phyloP scores from a whole-genome alignment of 2,888 invertebrate genomes.

The Ceriagrion tenellum region DNA sequence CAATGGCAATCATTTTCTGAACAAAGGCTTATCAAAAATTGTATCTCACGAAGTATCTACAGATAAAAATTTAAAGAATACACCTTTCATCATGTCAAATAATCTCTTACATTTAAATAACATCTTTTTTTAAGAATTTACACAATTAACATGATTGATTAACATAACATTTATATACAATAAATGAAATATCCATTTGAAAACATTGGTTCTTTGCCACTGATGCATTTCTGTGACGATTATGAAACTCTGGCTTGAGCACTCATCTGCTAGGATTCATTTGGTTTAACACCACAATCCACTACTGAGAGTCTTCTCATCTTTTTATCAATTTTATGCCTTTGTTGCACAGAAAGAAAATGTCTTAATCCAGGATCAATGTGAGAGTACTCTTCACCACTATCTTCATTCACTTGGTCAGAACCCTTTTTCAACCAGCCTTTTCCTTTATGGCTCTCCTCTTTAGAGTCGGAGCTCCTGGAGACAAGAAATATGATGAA shows the following conservation, averaged over 20 bases:
- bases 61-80: constrained; percentile 39
- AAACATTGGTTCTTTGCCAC: neutral
- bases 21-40: constrained; percentile 34
- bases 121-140: constrained; percentile 26
- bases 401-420: constrained; percentile 21
- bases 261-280: neutral
- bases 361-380: constrained; percentile 53
- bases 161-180: constrained; percentile 53
- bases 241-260: neutral
- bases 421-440: constrained; percentile 45
- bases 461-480: neutral
- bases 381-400: constrained; percentile 20
- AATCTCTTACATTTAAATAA: constrained; percentile 47
- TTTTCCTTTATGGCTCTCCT: constrained; percentile 2
- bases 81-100: neutral
- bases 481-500: neutral
- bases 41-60: constrained; percentile 53
- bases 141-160: constrained; percentile 20
- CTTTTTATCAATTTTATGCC: constrained; percentile 54
- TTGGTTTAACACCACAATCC: constrained; percentile 50
- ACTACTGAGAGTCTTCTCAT: constrained; percentile 52
- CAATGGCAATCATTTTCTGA: constrained; percentile 21
- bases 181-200: neutral
- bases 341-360: constrained; percentile 37
- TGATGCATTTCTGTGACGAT: neutral